A percentile compares a stretch with the other conserved stretches of the same genome.
Conservation (phyloP, 2,888 invertebrate species). For the Caenorhabditis wallacei region DNA sequence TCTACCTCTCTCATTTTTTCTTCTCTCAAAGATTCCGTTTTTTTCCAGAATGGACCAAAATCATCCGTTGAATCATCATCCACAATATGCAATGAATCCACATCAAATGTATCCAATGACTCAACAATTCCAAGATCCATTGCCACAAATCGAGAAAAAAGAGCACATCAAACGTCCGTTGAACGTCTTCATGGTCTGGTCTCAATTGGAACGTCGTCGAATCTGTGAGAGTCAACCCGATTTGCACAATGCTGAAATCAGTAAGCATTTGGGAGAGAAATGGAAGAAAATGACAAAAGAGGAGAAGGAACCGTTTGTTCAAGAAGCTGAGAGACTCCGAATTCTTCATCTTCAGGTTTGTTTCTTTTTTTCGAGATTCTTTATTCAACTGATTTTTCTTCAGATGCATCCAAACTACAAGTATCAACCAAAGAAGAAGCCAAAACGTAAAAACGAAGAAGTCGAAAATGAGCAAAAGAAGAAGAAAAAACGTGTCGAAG, state of each 20-base stretch:
- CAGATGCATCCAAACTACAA: constrained; percentile 91
- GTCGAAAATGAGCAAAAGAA: not conserved
- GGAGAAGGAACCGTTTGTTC: constrained; percentile 84
- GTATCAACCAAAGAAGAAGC: constrained; percentile 76
- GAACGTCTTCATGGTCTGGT: constrained; percentile 90
- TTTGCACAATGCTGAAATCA: constrained; percentile 99
- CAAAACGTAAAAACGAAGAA: not conserved
- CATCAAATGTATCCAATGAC: too few species aligned
- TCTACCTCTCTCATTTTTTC: too few species aligned
- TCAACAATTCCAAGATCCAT: too few species aligned
- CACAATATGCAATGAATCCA: not conserved
- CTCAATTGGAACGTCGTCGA: constrained; percentile 96
- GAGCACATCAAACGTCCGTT: constrained; percentile 95
- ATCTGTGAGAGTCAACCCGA: constrained; percentile 96
- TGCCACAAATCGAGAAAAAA: not conserved
- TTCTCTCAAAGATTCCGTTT: too few species aligned
- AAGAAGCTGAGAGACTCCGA: constrained; percentile 88
- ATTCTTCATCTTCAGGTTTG: constrained; percentile 89
- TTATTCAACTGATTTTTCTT: not conserved
- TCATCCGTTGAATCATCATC: not conserved
- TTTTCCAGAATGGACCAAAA: not conserved
- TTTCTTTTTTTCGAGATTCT: not conserved
- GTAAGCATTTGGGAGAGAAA: constrained; percentile 91
- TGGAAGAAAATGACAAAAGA: constrained; percentile 92
- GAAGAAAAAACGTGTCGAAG: not conserved